Base-by-base conservation (phyloP, 30 jellyfish, hydroid and myxozoan species). In the Aurelia aurita region DNA sequence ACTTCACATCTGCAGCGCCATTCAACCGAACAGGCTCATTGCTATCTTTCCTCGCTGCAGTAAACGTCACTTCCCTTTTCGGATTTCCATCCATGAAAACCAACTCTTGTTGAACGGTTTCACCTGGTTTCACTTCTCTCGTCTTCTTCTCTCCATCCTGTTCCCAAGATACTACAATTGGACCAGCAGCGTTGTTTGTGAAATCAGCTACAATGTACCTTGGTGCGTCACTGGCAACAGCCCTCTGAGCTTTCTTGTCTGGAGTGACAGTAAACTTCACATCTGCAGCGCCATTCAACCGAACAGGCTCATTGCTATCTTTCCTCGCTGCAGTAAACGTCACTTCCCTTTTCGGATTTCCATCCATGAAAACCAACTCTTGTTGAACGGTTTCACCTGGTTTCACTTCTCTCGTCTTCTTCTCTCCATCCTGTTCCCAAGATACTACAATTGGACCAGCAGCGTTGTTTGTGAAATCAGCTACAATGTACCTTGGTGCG, bases 261-360 rank as follows among this genome's bases (percentile, higher is more conserved):
- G 10, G 23, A 11, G 77, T 11, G 39, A 86, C 72, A 3, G 43
- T 20, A 14, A 82, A 54, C 12, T 26, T 39, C 10, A 71, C 84
- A 31, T 7, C 27, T 1, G 35, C 80, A 1, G 34, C 29, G 14
- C 74, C 80, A 45, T 82, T 82, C 31, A 82, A 34, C 9, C 57
- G 39, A 7, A 82, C 92, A 0, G 77, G 77, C 5, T 9, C 60
- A 43, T 77, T 66, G 49, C 3, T 27, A 59, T 77, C 70, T 1
- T 27, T 49, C n/a, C 74, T n/a, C 29, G 18, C 39, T 18, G 88
- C 88, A 7, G 49, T 19, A 13, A 77, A 35, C 11, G 15, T 66
- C 2, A 77, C 31, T 5, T 65, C 68, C 54, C 2, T 1, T 14
- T 53, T 51, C 2, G 86, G 74, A 34, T 29, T 18, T 54, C 31